Conservation (phyloP, 2,113 vertebrate genomes). For the Plotosus lineatus region DNA sequence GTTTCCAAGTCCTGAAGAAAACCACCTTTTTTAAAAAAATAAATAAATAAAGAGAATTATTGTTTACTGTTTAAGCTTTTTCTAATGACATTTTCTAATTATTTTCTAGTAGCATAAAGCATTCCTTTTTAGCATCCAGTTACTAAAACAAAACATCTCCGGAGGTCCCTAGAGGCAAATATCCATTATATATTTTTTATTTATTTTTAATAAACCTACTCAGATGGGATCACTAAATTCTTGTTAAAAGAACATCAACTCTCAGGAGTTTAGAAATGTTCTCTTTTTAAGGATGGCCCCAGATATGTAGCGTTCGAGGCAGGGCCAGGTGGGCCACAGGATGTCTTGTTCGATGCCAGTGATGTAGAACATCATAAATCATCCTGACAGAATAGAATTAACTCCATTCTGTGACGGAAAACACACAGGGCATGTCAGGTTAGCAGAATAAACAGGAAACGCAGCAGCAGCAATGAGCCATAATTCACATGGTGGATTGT, state of each 20-base stretch:
- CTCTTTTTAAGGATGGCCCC: background rate
- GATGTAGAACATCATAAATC: background rate
- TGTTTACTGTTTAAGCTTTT: background rate
- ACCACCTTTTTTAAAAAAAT: background rate
- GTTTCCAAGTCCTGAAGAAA: background rate
- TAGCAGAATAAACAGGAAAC: background rate
- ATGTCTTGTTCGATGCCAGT: background rate
- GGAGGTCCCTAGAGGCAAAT: too few species aligned
- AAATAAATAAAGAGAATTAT: too few species aligned
- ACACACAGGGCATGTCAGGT: background rate
- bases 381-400: constrained; percentile 1
- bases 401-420: background rate
- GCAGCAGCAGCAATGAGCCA: background rate
- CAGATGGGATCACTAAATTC: background rate
- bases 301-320: background rate
- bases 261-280: background rate
- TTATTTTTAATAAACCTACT: too few species aligned
- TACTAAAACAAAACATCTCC: too few species aligned
- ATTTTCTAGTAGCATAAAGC: too few species aligned
- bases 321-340: background rate
- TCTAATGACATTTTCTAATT: background rate
- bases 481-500: background rate
- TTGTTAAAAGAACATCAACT: background rate
- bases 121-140: too few species aligned
- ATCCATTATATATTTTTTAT: too few species aligned